Evolutionary conservation across 1,140 invertebrate genomes (phyloP), one percentile per base, ranked within the genome.

Genomic region (Samia ricini): DNA sequence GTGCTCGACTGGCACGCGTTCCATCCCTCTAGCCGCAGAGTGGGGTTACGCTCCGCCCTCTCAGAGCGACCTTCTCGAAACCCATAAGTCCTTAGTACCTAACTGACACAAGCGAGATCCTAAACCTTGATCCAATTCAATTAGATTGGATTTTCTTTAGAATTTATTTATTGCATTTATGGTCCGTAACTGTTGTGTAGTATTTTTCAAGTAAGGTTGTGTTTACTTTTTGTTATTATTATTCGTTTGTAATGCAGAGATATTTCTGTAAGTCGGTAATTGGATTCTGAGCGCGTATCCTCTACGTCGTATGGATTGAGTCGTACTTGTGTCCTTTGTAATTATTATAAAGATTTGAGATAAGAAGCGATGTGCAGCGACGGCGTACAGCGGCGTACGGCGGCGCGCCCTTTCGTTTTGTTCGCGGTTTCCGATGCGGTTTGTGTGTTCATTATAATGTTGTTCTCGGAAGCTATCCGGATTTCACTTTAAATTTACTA

Each of bases 311-410:
- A 24, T 50, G 23, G 75, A 89, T 89, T 88, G 84, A 89, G 85
- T 80, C 76, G 79, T 89, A 70, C 75, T 67, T 68, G 78, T 80
- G 78, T 80, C 79, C 56, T 61, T 77, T 75, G 79, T 86, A 88
- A 89, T 89, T 89, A 89, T 88, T 89, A 85, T 86, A 82, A 88
- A 85, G 83, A 88, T 88, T 66, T 69, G 21, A 76, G 84, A 87
- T 87, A 85, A 79, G 71, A 74, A 76, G 68, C 68, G 33, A 42
- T 5, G 26, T 29, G 4, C 20, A 2, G 20, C 4, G 48, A 4
- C 48, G 48, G 48, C 48, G 12, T 19, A 12, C 4, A 19, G 4
- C 48, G 4, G 20, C n/a, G n/a, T n/a, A n/a, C n/a, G n/a, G 52
- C 50, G 50, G 24, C 23, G 22, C 29, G 24, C 42, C 12, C 56